Evolutionary conservation across 1,140 invertebrate genomes (phyloP).

Genomic region (Drosophila arawakana): DNA sequence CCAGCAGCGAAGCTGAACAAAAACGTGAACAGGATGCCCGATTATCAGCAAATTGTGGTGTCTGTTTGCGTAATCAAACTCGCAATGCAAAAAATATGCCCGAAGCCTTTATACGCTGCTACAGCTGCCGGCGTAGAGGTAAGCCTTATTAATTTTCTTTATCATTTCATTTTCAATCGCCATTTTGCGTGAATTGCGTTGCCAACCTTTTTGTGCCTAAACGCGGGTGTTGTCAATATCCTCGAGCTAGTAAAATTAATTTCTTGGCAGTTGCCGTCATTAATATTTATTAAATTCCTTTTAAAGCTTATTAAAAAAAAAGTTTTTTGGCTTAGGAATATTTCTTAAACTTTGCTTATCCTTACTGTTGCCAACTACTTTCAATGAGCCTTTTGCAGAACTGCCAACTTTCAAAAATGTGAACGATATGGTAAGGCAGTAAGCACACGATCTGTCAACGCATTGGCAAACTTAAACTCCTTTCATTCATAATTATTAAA

Average conservation of each 20-base stretch:
- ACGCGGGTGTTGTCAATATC: neutral
- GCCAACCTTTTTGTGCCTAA: neutral
- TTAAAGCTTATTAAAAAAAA: no score
- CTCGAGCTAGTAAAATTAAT: neutral
- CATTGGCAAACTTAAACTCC: neutral
- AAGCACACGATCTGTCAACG: neutral
- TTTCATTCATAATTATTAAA: no score
- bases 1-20: conserved; percentile 33
- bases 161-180: neutral
- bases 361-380: no score
- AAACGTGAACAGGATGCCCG: conserved; percentile 37
- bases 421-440: neutral
- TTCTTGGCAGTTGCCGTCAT: no score
- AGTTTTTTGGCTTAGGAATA: no score
- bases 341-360: no score
- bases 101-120: conserved; percentile 88
- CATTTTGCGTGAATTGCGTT: neutral
- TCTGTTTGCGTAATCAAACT: conserved; percentile 85
- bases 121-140: conserved; percentile 90
- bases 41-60: conserved; percentile 82
- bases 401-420: conserved; percentile 20
- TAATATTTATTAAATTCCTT: no score
- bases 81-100: conserved; percentile 86
- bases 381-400: neutral
- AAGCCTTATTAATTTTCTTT: conserved; percentile 67